These are phyloP conservation scores for Halcyon senegalensis DNA, from an alignment of 2,113 vertebrate genomes.

Conservation along the genomic window DNA sequence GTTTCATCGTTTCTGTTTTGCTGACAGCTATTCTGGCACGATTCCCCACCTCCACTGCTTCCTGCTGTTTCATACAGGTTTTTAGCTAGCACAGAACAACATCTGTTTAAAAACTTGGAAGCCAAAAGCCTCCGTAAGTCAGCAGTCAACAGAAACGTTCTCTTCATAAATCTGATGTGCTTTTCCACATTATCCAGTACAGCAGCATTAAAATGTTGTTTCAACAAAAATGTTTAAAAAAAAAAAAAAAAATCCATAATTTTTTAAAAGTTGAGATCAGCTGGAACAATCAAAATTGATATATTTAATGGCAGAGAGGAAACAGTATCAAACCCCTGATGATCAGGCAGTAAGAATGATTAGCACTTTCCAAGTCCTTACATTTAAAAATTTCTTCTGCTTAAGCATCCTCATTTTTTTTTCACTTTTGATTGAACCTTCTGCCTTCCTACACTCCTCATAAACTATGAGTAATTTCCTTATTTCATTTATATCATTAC, in stretches of 20 bases:
- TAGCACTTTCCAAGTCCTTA: background rate
- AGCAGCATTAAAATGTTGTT: background rate
- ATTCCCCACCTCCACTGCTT: background rate
- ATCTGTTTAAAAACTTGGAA: background rate
- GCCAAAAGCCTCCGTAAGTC: background rate
- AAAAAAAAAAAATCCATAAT: fast-evolving
- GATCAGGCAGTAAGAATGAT: background rate
- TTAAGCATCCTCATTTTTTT: background rate
- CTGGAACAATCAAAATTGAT: background rate
- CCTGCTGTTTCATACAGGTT: background rate
- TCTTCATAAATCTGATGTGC: background rate
- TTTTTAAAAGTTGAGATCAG: background rate
- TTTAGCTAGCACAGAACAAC: background rate
- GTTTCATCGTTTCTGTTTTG: background rate
- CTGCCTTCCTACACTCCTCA: background rate
- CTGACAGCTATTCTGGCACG: background rate
- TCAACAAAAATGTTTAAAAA: background rate
- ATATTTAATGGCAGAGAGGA: background rate
- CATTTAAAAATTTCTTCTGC: background rate
- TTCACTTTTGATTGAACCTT: background rate
- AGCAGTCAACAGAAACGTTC: background rate
- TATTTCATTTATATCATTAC: background rate
- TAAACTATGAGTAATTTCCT: background rate
- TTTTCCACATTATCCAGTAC: background rate
- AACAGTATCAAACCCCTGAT: background rate